Evolutionary conservation across 2,113 vertebrate species (phyloP).

Genomic region (Platichthys flesus): DNA sequence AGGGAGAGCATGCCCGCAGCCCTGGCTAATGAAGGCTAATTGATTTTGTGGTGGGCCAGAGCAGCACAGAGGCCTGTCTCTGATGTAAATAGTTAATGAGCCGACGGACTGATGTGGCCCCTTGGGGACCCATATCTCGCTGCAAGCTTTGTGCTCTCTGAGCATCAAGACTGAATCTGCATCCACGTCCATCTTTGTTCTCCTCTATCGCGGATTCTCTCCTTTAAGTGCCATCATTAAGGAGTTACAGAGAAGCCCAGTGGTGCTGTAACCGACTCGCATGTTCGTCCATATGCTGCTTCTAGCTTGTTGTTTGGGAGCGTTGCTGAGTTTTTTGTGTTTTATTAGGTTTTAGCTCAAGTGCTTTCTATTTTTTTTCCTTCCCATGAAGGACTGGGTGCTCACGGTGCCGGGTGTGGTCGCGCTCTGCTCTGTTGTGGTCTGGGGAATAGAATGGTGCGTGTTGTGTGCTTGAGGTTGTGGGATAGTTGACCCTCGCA

Average conservation of each 20-base stretch:
- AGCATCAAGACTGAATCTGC: constrained; percentile 67
- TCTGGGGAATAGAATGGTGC: constrained; percentile 72
- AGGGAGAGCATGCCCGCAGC: constrained; percentile 75
- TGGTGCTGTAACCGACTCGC: constrained; percentile 53
- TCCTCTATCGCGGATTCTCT: constrained; percentile 55
- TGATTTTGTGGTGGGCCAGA: constrained; percentile 94
- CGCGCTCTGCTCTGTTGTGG: constrained; percentile 76
- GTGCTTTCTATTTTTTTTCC: constrained; percentile 31
- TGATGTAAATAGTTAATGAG: constrained; percentile 99
- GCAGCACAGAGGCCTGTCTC: constrained; percentile 89
- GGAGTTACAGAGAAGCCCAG: constrained; percentile 53
- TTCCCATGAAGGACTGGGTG: constrained; percentile 59
- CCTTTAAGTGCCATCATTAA: constrained; percentile 70
- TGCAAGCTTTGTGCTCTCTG: constrained; percentile 69
- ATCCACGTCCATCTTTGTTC: constrained; percentile 72
- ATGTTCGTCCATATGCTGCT: constrained; percentile 45
- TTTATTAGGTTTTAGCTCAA: constrained; percentile 70
- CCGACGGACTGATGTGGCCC: constrained; percentile 80
- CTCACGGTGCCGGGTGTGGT: constrained; percentile 72
- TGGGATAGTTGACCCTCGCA: constrained; percentile 78
- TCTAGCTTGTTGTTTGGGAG: constrained; percentile 57
- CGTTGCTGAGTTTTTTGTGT: constrained; percentile 46
- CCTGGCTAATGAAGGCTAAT: constrained; percentile 93
- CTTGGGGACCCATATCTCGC: constrained; percentile 74
- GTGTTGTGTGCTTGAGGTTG: constrained; percentile 77